Evolutionary conservation across 2,888 invertebrate species (phyloP), one percentile per base, ranked within the genome.

Genomic region (Watsonalla cultraria): DNA sequence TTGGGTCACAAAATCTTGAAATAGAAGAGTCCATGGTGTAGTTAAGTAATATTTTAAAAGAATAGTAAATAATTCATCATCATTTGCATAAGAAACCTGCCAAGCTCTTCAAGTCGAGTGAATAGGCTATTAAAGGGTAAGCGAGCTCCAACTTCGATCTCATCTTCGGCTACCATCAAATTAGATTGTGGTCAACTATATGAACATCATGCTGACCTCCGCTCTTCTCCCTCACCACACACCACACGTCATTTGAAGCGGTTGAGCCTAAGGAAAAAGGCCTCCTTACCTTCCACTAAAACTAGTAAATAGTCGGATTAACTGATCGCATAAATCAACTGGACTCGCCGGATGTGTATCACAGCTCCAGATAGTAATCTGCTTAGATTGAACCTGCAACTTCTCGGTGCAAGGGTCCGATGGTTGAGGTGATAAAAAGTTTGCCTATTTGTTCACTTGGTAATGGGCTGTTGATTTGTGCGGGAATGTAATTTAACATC

Each of bases 291-390:
- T 88, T 86, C 82, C 74, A 79, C 76, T 86, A 84, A 86, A 88
- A 88, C 86, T 86, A 88, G 88, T 87, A 87, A 88, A 88, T 88
- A 88, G 87, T 84, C 68, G 86, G 87, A 87, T 88, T 88, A 88
- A 87, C 84, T 86, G 74, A 64, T 74, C 68, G 75, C 75, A 87
- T 88, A 86, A 86, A 88, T 88, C 88, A 86, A 70, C 66, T 55
- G 74, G 65, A 68, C 68, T 63, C 58, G 58, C 47, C 51, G 35
- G 46, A 51, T 47, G 46, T 49, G 49, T 46, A 51, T 51, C 52
- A 46, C 49, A 11, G 42, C 45, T 46, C n/a, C 48, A 52, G 74
- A 74, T 74, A 66, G 64, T 54, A 61, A 74, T 74, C 74, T 60
- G 58, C 46, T 45, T 53, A 63, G 61, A 68, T 65, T 62, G 70